Base-by-base conservation (phyloP, 2,888 invertebrate genomes). In the Ophion ellenae region DNA sequence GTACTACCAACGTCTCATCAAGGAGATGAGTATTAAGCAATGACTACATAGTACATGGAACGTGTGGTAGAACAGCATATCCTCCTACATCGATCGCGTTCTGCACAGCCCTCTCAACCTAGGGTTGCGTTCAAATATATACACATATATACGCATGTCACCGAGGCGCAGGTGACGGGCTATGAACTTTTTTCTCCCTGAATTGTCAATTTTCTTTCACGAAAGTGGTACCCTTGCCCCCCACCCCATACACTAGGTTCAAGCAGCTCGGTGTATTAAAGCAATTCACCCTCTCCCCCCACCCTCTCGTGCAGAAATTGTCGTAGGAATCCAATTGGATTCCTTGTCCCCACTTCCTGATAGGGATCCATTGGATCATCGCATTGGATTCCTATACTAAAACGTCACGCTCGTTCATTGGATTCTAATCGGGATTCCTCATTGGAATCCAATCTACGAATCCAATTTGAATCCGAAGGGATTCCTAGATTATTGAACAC, bases 181-280 rank as follows among this genome's bases (percentile, higher is more conserved):
- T 53, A 59, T 53, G 78, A 89, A 88, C 77, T 88, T 88, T 88
- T 84, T 84, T 75, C 78, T 78, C 76, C 86, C 86, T 75, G 66
- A 88, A 89, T 89, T 88, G 88, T 88, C 89, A 89, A 88, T 90
- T 88, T 88, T 85, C 87, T 81, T 70, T 47, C 11, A 70, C 63
- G 63, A 81, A 57, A 57, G 24, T 78, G 53, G 53, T 64, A 64
- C 28, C 59, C 73, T 77, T 73, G 67, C 32, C 36, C n/a, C 45
- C 45, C 32, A 17, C 32, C n/a, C 63, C 69, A 57, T 66, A 28
- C 66, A 10, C 20, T n/a, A 5, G 7, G 32, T 11, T n/a, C 20
- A 76, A 47, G 17, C 45, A 70, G 7, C 47, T 61, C 28, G 64
- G 61, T 47, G 36, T 69, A 61, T 63, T n/a, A 63, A 63, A 78